These are phyloP conservation scores for Thunnus albacares DNA, from an alignment of 2,797 vertebrate species.

Conservation along the genomic window DNA sequence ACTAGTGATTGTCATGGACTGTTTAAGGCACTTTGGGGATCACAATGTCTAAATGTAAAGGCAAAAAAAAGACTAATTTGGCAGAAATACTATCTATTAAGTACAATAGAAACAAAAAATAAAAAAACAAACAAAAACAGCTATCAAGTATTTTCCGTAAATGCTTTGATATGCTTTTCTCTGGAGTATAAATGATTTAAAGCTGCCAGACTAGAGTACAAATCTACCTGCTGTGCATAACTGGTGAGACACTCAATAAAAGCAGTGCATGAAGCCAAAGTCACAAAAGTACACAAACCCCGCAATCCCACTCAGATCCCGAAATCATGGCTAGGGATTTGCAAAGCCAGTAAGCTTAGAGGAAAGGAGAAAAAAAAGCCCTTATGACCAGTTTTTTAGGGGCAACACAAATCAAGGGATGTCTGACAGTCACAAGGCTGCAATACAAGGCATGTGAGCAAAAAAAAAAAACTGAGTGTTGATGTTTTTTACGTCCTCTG, in stretches of 20 bases:
- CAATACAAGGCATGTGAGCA: constrained; percentile 21
- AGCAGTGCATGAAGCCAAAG: constrained; percentile 55
- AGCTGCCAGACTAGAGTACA: constrained; percentile 71
- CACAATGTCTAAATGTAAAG: constrained; percentile 15
- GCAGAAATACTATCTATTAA: constrained; percentile 22
- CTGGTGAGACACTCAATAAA: constrained; percentile 38
- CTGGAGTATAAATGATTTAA: constrained; percentile 62
- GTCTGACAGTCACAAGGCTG: constrained; percentile 61
- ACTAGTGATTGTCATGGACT: constrained; percentile 10
- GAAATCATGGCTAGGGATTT: constrained; percentile 29
- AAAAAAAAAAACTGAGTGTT: neutral
- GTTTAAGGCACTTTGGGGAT: constrained; percentile 65
- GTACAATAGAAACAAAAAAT: constrained; percentile 24
- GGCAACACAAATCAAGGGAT: constrained; percentile 41
- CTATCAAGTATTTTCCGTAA: constrained; percentile 72
- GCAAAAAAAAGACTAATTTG: constrained; percentile 9
- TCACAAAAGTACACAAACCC: constrained; percentile 39
- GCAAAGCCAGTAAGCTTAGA: constrained; percentile 42
- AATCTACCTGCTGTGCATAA: constrained; percentile 64
- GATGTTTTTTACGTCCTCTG: constrained; percentile 6
- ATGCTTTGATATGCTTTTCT: constrained; percentile 58
- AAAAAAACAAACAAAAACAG: constrained; percentile 30
- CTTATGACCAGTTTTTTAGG: constrained; percentile 60
- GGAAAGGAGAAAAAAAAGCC: constrained; percentile 28
- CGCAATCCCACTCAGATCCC: constrained; percentile 27